A percentile compares a stretch with the other conserved stretches of the same genome.
Evolutionary conservation across 1,140 invertebrate genomes (phyloP).

Genomic region (Drosophila auraria): DNA sequence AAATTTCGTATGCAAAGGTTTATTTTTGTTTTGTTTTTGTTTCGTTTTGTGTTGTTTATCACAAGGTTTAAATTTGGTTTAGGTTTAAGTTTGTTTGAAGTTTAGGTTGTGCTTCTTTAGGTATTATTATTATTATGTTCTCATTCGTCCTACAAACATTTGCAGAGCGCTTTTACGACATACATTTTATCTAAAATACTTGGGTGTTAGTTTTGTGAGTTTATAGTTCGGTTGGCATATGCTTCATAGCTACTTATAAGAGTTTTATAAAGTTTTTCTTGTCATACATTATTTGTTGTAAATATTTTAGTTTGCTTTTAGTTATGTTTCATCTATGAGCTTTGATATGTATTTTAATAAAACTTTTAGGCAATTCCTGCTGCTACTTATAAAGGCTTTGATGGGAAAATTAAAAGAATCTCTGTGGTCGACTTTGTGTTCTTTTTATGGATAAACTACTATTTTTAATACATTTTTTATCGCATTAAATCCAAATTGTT

Average conservation of each 20-base stretch:
- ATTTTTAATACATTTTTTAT: neutral
- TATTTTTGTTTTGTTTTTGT: slow-evolving; percentile 33
- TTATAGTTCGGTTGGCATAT: slow-evolving; percentile 62
- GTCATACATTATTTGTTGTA: slow-evolving; percentile 43
- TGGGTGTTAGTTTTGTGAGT: slow-evolving; percentile 56
- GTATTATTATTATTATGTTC: slow-evolving; percentile 37
- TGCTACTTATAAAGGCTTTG: slow-evolving; percentile 57
- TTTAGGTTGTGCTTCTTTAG: slow-evolving; percentile 46
- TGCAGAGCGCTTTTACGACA: slow-evolving; percentile 41
- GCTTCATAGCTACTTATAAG: slow-evolving; percentile 49
- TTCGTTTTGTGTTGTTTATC: slow-evolving; percentile 60
- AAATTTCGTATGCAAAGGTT: slow-evolving; percentile 62
- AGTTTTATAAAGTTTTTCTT: slow-evolving; percentile 43
- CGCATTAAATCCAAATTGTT: slow-evolving; percentile 12
- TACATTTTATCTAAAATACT: slow-evolving; percentile 81
- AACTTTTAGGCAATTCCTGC: slow-evolving; percentile 74
- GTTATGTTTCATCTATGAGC: slow-evolving; percentile 55
- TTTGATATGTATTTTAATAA: slow-evolving; percentile 80
- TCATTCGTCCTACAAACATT: slow-evolving; percentile 43
- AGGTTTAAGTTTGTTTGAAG: slow-evolving; percentile 45
- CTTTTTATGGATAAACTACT: neutral
- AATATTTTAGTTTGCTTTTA: slow-evolving; percentile 47
- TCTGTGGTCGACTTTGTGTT: neutral
- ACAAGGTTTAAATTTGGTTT: slow-evolving; percentile 78
- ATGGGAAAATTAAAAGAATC: slow-evolving; percentile 15